Percentiles rank a stretch among this genome's conserved stretches.
Evolutionary conservation across 2,113 vertebrate species (phyloP).

Genomic region (Malurus elegans): DNA sequence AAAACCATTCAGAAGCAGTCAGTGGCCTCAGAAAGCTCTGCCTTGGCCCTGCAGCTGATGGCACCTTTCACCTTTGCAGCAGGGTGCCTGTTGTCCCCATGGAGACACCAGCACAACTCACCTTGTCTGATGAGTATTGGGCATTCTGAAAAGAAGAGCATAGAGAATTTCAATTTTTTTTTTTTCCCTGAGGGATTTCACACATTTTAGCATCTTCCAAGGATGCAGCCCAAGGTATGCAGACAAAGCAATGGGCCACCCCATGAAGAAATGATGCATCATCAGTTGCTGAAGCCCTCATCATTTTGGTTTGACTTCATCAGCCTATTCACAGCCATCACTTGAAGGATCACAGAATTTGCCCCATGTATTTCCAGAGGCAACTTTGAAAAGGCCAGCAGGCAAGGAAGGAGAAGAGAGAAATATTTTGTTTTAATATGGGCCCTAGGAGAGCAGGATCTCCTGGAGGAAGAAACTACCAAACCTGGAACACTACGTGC

Average conservation of each 20-base stretch:
- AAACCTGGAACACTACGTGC: background rate
- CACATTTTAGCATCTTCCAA: background rate
- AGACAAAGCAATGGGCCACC: background rate
- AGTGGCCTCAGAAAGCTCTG: background rate
- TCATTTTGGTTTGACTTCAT: background rate
- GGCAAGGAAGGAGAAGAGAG: background rate
- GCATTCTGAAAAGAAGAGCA: background rate
- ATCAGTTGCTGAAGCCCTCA: background rate
- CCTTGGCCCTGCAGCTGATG: background rate
- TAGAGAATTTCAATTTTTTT: background rate
- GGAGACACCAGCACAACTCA: background rate
- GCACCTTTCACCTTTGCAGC: background rate
- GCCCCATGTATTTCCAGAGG: background rate
- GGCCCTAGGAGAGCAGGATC: background rate
- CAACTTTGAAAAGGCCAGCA: background rate
- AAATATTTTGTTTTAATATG: background rate
- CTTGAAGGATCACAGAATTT: background rate
- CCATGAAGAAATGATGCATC: background rate
- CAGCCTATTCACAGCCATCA: background rate
- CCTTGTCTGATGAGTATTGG: background rate
- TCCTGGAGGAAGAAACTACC: background rate
- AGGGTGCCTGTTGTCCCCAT: background rate
- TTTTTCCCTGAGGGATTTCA: background rate
- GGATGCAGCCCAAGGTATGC: background rate
- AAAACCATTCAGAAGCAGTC: background rate